Evolutionary conservation across 92 coral and sea anemone species (phyloP).

Genomic region (Porites divaricata): DNA sequence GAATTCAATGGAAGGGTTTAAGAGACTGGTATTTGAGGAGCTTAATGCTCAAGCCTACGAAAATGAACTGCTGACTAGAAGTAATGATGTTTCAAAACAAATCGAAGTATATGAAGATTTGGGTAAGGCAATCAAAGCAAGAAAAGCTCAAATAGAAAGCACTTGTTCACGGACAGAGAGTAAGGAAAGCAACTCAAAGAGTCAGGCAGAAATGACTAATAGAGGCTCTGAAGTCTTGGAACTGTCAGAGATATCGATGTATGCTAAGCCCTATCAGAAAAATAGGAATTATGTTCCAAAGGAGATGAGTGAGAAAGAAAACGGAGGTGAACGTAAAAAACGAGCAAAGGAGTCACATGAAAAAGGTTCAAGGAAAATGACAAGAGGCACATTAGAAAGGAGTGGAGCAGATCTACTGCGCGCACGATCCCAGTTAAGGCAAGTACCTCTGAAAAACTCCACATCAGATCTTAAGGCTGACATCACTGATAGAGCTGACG

Average conservation of each 20-base stretch:
- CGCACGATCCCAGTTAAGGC: neutral
- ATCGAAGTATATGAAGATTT: neutral
- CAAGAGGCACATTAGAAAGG: neutral
- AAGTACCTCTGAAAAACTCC: neutral
- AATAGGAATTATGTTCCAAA: neutral
- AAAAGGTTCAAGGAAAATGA: too few relatives aligned
- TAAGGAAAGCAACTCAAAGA: neutral
- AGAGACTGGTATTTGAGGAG: constrained; percentile 14
- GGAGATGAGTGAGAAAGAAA: neutral
- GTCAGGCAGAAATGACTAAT: neutral
- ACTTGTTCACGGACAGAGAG: neutral
- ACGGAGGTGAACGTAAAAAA: neutral
- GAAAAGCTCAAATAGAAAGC: neutral
- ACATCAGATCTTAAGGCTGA: neutral
- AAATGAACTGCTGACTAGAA: neutral
- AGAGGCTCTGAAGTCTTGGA: neutral
- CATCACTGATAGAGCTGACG: neutral
- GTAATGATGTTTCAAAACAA: neutral
- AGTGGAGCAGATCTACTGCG: neutral
- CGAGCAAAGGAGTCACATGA: too few relatives aligned
- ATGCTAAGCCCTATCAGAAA: neutral
- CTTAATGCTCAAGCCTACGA: neutral
- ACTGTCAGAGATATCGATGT: neutral
- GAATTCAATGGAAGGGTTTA: constrained; percentile 34
- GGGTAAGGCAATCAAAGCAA: neutral